phyloP scores from a whole-genome alignment of 2,888 invertebrate species.

The Epinotia brunnichana region DNA sequence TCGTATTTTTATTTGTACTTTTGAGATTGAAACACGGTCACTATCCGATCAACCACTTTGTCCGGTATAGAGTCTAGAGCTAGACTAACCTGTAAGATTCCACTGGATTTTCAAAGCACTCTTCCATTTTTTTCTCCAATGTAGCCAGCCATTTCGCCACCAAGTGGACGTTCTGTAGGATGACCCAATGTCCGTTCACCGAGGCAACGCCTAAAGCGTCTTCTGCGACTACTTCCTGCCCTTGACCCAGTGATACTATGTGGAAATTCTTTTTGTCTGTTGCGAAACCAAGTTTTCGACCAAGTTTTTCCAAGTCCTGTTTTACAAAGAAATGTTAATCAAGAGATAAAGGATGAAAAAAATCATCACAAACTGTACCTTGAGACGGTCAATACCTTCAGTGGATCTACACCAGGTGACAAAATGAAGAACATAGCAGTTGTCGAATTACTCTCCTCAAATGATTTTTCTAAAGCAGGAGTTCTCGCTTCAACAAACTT shows the following conservation, averaged over 20 bases:
- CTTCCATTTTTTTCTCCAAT: conserved; percentile 96
- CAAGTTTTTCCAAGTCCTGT: conserved; percentile 93
- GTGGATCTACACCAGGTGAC: conserved; percentile 96
- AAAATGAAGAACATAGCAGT: conserved; percentile 97
- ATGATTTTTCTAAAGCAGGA: conserved; percentile 93
- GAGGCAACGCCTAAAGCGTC: conserved; percentile 91
- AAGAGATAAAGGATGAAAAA: not conserved
- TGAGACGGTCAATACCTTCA: conserved; percentile 84
- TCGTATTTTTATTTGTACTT: not conserved
- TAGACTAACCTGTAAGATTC: conserved; percentile 79
- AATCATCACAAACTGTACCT: not conserved
- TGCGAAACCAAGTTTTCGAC: conserved; percentile 91
- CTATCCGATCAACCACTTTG: not conserved
- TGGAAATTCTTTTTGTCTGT: conserved; percentile 93
- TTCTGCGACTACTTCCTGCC: conserved; percentile 96
- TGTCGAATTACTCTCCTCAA: conserved; percentile 91
- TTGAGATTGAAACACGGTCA: not conserved
- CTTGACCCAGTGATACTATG: conserved; percentile 96
- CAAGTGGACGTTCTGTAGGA: conserved; percentile 96
- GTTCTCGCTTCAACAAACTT: conserved; percentile 91
- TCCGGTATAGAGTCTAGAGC: no score
- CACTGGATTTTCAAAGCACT: conserved; percentile 87
- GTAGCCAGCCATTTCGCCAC: conserved; percentile 94
- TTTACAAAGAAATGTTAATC: not conserved
- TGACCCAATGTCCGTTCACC: conserved; percentile 94